phyloP scores from a whole-genome alignment of 1,140 invertebrate genomes.

The Choristoneura fumiferana region DNA sequence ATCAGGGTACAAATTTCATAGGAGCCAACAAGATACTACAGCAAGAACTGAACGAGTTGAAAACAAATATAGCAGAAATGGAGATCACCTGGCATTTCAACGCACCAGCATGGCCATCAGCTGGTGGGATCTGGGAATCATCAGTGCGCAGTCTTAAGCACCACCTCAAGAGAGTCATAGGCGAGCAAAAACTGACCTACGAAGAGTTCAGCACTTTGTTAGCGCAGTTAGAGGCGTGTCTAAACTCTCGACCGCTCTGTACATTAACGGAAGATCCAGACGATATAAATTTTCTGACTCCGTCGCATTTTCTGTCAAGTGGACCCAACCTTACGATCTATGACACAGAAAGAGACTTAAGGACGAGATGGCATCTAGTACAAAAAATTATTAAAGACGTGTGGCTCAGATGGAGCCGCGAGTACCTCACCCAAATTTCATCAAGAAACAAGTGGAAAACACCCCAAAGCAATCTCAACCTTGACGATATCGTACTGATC shows the following conservation, averaged over 20 bases:
- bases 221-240: constrained; percentile 37
- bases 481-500: neutral
- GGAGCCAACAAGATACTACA: constrained; percentile 30
- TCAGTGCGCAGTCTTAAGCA: constrained; percentile 29
- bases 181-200: constrained; percentile 36
- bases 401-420: constrained; percentile 20
- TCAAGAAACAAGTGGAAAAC: constrained; percentile 20
- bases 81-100: constrained; percentile 40
- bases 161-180: constrained; percentile 35
- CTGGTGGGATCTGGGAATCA: constrained; percentile 29
- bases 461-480: neutral
- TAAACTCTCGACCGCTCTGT: constrained; percentile 48
- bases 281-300: constrained; percentile 43
- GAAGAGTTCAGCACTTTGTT: constrained; percentile 45
- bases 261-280: constrained; percentile 29
- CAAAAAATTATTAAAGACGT: constrained; percentile 19
- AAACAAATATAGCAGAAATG: constrained; percentile 18
- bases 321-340: constrained; percentile 22
- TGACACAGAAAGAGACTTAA: constrained; percentile 16
- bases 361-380: constrained; percentile 13
- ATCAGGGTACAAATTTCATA: constrained; percentile 45
- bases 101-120: constrained; percentile 27
- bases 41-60: constrained; percentile 27
- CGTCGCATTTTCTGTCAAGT: constrained; percentile 55
- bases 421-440: constrained; percentile 21